These are phyloP conservation scores for Danio aesculapii DNA, from an alignment of 2,797 vertebrate species.

Conservation along the genomic window DNA sequence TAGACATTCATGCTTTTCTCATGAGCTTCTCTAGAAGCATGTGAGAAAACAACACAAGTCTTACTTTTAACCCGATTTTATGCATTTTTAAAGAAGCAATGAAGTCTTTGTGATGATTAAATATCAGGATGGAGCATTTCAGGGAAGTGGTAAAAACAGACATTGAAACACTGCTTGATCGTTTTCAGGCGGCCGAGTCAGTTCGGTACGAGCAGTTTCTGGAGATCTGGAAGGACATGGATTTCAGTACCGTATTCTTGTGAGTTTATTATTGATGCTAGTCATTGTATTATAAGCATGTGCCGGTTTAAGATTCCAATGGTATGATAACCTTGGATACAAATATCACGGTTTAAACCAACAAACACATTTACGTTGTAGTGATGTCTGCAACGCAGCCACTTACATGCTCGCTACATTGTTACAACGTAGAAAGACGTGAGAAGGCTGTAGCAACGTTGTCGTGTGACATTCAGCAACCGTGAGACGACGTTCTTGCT, in stretches of 20 bases:
- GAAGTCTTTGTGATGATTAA: background rate
- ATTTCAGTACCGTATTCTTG: slow-evolving; percentile 88
- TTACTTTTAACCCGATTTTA: background rate
- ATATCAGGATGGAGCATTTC: slow-evolving; percentile 60
- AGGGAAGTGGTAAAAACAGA: slow-evolving; percentile 77
- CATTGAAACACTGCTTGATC: slow-evolving; percentile 83
- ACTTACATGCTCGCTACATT: too few relatives aligned
- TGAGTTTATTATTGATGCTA: slow-evolving; percentile 68
- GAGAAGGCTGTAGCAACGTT: too few relatives aligned
- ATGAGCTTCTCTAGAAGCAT: background rate
- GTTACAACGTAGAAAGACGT: too few relatives aligned
- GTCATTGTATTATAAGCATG: too few relatives aligned
- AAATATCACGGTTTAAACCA: too few relatives aligned
- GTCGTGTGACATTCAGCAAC: too few relatives aligned
- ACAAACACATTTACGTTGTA: too few relatives aligned
- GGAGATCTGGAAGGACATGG: slow-evolving; percentile 86
- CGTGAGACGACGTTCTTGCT: too few relatives aligned
- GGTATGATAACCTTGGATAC: too few relatives aligned
- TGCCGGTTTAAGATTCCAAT: too few relatives aligned
- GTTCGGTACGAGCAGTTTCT: slow-evolving; percentile 90
- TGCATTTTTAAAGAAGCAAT: background rate
- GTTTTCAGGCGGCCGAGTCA: slow-evolving; percentile 83
- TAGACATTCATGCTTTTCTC: background rate
- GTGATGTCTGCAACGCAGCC: too few relatives aligned
- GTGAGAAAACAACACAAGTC: background rate